Evolutionary conservation across 2,113 vertebrate genomes (phyloP).

Genomic region (Pholis gunnellus): DNA sequence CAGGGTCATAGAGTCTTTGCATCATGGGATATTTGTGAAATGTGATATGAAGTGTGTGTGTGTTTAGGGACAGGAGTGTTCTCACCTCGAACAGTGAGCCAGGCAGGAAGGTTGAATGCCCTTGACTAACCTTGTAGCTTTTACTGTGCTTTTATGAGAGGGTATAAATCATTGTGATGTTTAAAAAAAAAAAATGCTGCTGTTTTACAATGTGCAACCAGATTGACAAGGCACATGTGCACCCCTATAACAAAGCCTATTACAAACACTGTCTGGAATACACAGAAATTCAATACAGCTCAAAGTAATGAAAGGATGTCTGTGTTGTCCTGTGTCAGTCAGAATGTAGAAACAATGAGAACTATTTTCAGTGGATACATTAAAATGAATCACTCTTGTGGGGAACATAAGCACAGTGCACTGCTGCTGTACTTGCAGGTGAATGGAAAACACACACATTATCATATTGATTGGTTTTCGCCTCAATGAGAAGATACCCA

Average conservation of each 20-base stretch:
- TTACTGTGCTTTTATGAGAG: slow-evolving; percentile 79
- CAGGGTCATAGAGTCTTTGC: slow-evolving; percentile 69
- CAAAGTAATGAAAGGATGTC: slow-evolving; percentile 66
- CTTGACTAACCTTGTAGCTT: slow-evolving; percentile 84
- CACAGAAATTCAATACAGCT: slow-evolving; percentile 59
- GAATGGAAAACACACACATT: slow-evolving; percentile 76
- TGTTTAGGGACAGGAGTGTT: slow-evolving; percentile 67
- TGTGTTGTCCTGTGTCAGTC: slow-evolving; percentile 68
- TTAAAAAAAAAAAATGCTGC: slow-evolving; percentile 27
- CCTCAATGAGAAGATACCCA: slow-evolving; percentile 69
- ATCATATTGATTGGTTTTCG: slow-evolving; percentile 81
- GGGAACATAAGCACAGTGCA: slow-evolving; percentile 62
- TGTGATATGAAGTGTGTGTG: slow-evolving; percentile 59
- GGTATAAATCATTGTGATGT: slow-evolving; percentile 80
- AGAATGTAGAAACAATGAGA: slow-evolving; percentile 66
- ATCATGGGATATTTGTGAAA: slow-evolving; percentile 76
- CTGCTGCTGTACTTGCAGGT: slow-evolving; percentile 60
- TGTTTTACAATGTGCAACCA: slow-evolving; percentile 70
- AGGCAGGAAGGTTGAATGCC: slow-evolving; percentile 69
- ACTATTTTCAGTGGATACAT: slow-evolving; percentile 69
- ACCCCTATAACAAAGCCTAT: slow-evolving; percentile 67
- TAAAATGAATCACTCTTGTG: slow-evolving; percentile 73
- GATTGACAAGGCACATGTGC: slow-evolving; percentile 75
- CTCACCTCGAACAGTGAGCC: slow-evolving; percentile 68
- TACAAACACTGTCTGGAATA: slow-evolving; percentile 64